Conservation (phyloP, 2,113 vertebrate genomes). For the Eolophus roseicapilla region DNA sequence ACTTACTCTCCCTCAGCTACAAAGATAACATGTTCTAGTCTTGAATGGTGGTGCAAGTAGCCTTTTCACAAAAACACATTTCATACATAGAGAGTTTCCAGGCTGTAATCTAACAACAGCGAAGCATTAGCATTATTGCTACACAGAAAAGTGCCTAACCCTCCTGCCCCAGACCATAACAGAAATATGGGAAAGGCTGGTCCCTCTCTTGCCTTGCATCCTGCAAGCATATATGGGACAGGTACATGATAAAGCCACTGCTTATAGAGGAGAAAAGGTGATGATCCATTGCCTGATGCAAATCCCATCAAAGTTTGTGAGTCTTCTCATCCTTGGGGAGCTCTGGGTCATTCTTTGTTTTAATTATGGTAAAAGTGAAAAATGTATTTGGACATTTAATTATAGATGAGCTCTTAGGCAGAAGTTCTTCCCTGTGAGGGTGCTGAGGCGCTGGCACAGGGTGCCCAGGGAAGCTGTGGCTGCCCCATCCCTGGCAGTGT, state of each 20-base stretch:
- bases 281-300: not conserved
- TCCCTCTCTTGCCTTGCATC: not conserved
- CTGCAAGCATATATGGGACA: rapidly evolving
- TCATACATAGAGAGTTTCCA: not conserved
- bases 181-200: not conserved
- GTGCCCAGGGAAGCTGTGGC: no score
- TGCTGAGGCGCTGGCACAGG: no score
- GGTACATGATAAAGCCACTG: not conserved
- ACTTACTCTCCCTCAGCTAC: not conserved
- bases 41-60: not conserved
- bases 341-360: not conserved
- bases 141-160: not conserved
- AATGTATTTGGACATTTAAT: no score
- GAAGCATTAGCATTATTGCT: not conserved
- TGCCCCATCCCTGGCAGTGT: no score
- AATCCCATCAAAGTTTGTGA: not conserved
- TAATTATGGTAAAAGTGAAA: no score
- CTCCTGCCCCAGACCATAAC: not conserved
- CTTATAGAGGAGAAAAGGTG: not conserved
- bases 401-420: no score
- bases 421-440: no score
- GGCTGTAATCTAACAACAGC: not conserved
- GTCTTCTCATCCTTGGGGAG: not conserved
- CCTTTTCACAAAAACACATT: not conserved
- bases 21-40: not conserved